Conservation (phyloP, 2,797 vertebrate genomes). For the Microctenopoma lineatum region DNA sequence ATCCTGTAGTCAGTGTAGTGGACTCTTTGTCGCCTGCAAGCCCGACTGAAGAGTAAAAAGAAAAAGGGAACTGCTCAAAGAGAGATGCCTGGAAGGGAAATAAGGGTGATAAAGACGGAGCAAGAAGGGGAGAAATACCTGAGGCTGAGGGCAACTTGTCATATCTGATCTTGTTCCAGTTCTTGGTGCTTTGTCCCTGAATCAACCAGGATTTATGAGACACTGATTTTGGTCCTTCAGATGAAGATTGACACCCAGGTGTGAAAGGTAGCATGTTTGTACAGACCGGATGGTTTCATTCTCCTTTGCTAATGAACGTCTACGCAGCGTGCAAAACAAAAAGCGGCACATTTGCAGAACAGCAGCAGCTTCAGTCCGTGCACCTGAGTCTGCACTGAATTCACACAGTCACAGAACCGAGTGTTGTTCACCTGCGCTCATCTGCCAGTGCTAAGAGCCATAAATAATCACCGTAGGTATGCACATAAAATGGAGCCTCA, state of each 20-base stretch:
- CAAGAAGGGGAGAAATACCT: conserved; percentile 31
- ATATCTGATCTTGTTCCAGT: conserved; percentile 62
- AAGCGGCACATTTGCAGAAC: background rate
- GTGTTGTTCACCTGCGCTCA: background rate
- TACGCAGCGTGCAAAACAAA: no score
- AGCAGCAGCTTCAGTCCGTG: background rate
- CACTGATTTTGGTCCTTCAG: conserved; percentile 58
- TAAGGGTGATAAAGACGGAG: conserved; percentile 31
- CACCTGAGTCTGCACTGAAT: background rate
- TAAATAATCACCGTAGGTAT: background rate
- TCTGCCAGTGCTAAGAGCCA: background rate
- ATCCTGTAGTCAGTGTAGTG: conserved; percentile 27
- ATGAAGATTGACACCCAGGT: conserved; percentile 52
- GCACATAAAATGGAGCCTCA: background rate
- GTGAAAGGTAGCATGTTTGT: conserved; percentile 40
- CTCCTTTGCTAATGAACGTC: background rate
- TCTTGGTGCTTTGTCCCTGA: conserved; percentile 62
- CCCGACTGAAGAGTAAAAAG: background rate
- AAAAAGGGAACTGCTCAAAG: conserved; percentile 7
- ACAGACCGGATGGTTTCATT: conserved; percentile 26
- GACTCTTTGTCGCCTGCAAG: conserved; percentile 23
- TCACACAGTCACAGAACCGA: background rate
- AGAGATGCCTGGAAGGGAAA: conserved; percentile 27
- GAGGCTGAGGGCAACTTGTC: conserved; percentile 58
- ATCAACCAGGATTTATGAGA: conserved; percentile 68